Base-by-base conservation (phyloP, 2,113 vertebrate genomes). In the Callaeas wilsoni region DNA sequence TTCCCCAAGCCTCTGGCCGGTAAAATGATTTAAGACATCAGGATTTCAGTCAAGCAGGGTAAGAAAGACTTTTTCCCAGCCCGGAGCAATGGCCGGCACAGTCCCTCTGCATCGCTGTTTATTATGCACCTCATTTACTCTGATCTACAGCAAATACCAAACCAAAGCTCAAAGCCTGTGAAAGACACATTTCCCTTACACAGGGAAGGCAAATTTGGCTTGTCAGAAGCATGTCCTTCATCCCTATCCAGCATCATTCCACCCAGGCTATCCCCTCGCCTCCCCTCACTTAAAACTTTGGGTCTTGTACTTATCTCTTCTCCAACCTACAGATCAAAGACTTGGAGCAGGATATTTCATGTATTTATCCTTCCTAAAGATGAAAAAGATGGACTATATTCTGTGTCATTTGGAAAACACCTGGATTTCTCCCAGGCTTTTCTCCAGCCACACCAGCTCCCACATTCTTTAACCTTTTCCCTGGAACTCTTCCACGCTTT, bases 191-290 rank as follows among this genome's bases (percentile, higher is more conserved):
- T 73, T 87, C 57, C 70, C 44, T n/a, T 91, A 12, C 50, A 32
- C 0, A 0, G 9, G 41, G 13, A 60, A 68, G 69, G 49, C 29
- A 75, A 55, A 30, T 68, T 29, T 32, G 6, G 18, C 64, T 62
- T 0, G 0, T 8, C 39, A 71, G 53, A 87, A 59, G 30, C 32
- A 77, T 0, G 0, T 27, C 46, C 27, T 46, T 63, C 29, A 44
- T 26, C 25, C 29, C 35, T 35, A 25, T 5, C 44, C 75, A 65
- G 25, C 44, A 59, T 12, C 37, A 25, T 55, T 59, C 19, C 30
- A 59, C 10, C 19, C 4, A 16, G 39, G 30, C 33, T 41, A 13
- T 5, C 17, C 20, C 11, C 33, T 76, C 20, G 8, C 29, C 44
- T 49, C 22, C 26, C 33, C 56, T 37, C 41, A 16, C 14, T 56